Evolutionary conservation across 2,888 invertebrate species (phyloP).

Genomic region (Drosophila neonasuta): DNA sequence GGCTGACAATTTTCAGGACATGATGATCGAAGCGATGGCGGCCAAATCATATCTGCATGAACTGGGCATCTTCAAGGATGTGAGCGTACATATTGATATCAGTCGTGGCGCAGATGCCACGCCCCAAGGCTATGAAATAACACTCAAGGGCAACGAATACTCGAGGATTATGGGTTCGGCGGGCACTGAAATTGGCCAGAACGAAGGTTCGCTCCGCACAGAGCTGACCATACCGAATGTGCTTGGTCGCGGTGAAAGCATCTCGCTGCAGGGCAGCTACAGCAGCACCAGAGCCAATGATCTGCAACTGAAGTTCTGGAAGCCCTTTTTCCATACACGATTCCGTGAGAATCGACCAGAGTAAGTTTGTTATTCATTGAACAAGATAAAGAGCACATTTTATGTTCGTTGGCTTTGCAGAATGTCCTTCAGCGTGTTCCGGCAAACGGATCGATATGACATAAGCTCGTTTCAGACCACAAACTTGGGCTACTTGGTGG

Average conservation of each 20-base stretch:
- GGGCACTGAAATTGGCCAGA: conserved; percentile 94
- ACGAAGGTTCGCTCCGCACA: conserved; percentile 90
- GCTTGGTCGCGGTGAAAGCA: conserved; percentile 92
- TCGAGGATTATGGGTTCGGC: conserved; percentile 92
- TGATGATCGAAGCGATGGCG: conserved; percentile 87
- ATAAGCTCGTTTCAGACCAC: conserved; percentile 88
- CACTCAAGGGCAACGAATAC: conserved; percentile 92
- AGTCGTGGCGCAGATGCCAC: conserved; percentile 89
- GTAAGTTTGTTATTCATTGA: conserved; percentile 82
- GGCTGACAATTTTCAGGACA: conserved; percentile 93
- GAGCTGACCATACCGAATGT: conserved; percentile 91
- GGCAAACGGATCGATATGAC: conserved; percentile 83
- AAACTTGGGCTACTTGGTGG: conserved; percentile 90
- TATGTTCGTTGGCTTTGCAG: conserved; percentile 82
- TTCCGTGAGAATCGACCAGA: conserved; percentile 84
- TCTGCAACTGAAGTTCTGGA: conserved; percentile 90
- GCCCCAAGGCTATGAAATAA: conserved; percentile 91
- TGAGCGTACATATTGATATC: conserved; percentile 93
- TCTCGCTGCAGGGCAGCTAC: conserved; percentile 92
- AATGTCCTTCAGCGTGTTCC: conserved; percentile 88
- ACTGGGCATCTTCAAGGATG: conserved; percentile 94
- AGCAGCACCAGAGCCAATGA: conserved; percentile 92
- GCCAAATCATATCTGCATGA: conserved; percentile 89
- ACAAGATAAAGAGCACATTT: too few relatives aligned
- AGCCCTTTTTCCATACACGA: conserved; percentile 90